These are phyloP conservation scores for Drusus annulatus DNA, from an alignment of 1,140 invertebrate species.

Conservation along the genomic window DNA sequence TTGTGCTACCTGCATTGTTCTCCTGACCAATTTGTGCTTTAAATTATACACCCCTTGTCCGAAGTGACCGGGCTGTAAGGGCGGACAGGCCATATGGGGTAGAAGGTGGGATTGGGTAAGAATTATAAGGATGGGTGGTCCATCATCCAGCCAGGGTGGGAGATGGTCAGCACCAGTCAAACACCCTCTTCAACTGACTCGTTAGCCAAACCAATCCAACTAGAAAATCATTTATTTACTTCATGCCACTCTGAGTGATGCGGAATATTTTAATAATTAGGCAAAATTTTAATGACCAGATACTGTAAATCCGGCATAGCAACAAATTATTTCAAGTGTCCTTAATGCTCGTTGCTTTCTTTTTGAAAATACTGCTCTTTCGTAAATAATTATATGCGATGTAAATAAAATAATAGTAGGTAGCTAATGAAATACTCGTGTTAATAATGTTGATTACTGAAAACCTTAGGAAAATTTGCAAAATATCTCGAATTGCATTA, in stretches of 20 bases:
- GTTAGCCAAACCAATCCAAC: constrained; percentile 27
- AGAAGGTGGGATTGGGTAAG: constrained; percentile 24
- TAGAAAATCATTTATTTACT: constrained; percentile 32
- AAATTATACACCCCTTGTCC: constrained; percentile 55
- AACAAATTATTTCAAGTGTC: too few relatives aligned
- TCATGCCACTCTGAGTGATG: background rate
- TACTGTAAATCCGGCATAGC: too few relatives aligned
- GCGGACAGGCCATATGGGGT: constrained; percentile 15
- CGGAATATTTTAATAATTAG: background rate
- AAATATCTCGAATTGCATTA: too few relatives aligned
- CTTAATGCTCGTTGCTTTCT: too few relatives aligned
- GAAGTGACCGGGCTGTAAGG: constrained; percentile 10
- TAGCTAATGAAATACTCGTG: too few relatives aligned
- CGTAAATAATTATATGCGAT: too few relatives aligned
- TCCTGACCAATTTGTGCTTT: constrained; percentile 53
- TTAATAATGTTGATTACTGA: too few relatives aligned
- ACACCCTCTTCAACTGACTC: constrained; percentile 53
- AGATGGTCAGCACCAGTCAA: constrained; percentile 19
- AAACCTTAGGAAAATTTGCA: too few relatives aligned
- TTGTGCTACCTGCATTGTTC: constrained; percentile 54
- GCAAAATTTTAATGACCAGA: background rate
- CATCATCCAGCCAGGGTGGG: background rate
- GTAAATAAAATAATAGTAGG: too few relatives aligned
- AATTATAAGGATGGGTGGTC: constrained; percentile 19
- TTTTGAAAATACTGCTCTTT: too few relatives aligned